Percentiles rank a stretch among this genome's conserved stretches.
Evolutionary conservation across 2,797 vertebrate genomes (phyloP).

Genomic region (Danionella dracula): DNA sequence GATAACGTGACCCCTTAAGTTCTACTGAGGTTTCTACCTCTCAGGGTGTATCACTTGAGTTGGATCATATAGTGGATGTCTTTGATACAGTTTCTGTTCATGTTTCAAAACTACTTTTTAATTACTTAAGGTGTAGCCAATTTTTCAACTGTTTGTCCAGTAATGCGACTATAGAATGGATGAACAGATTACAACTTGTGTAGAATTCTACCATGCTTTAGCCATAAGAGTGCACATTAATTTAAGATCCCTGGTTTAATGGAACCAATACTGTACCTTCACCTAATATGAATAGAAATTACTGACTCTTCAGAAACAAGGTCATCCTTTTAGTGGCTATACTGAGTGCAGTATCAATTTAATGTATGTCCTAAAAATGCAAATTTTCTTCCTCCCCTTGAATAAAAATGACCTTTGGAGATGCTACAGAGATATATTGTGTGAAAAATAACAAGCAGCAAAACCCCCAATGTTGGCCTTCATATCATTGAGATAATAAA

Average conservation of each 20-base stretch:
- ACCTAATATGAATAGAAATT: not conserved
- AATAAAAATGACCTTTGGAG: conserved; percentile 2
- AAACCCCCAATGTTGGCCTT: too few species aligned
- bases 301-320: conserved; percentile 20
- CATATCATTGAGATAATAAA: too few species aligned
- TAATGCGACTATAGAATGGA: not conserved
- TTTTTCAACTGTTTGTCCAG: conserved; percentile 26
- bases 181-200: conserved; percentile 17
- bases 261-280: conserved; percentile 26
- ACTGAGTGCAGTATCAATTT: conserved; percentile 21
- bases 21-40: too few species aligned
- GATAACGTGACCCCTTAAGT: too few species aligned
- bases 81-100: conserved; percentile 50
- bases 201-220: conserved; percentile 31
- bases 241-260: conserved; percentile 33
- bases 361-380: conserved; percentile 25
- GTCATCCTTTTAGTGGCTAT: conserved; percentile 31
- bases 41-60: not conserved
- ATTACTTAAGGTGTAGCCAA: conserved; percentile 41
- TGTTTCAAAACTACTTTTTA: conserved; percentile 45
- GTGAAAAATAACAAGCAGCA: too few species aligned
- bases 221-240: conserved; percentile 38
- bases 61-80: not conserved
- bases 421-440: not conserved
- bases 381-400: not conserved